Evolutionary conservation across 2,113 vertebrate genomes (phyloP).

Genomic region (Pimephales promelas): DNA sequence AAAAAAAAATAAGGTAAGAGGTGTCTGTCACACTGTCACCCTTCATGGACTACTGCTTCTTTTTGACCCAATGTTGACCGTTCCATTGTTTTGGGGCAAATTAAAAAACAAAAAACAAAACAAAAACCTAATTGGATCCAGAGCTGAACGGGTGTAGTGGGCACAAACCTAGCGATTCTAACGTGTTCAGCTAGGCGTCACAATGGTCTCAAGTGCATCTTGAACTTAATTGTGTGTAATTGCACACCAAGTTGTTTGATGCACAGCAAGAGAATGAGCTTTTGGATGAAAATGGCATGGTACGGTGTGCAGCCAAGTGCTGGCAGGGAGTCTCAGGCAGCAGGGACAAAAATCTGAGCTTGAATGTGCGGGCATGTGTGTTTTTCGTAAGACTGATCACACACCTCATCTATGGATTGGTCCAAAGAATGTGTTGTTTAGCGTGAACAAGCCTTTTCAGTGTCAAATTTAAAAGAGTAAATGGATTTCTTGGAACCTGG

Average conservation of each 20-base stretch:
- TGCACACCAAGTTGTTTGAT: conserved; percentile 29
- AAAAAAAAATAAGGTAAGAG: not conserved
- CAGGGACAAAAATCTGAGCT: not conserved
- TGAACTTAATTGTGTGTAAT: conserved; percentile 50
- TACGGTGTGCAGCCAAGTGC: conserved; percentile 35
- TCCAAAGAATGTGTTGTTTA: conserved; percentile 21
- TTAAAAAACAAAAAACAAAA: no score
- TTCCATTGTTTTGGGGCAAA: not conserved
- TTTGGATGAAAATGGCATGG: conserved; percentile 32
- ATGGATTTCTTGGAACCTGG: conserved; percentile 16
- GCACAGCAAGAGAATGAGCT: conserved; percentile 34
- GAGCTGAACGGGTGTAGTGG: not conserved
- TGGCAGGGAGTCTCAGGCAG: conserved; percentile 27
- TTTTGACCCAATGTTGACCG: not conserved
- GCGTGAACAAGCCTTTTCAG: not conserved
- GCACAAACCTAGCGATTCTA: not conserved
- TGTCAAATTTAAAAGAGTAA: not conserved
- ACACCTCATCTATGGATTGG: not conserved
- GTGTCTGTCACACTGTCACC: not conserved
- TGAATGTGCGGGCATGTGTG: conserved; percentile 18
- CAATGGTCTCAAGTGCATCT: conserved; percentile 42
- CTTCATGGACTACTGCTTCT: not conserved
- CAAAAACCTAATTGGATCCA: not conserved
- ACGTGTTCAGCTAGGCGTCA: conserved; percentile 26
- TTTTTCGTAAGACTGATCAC: conserved; percentile 20